A percentile compares a stretch with the other conserved stretches of the same genome.
Evolutionary conservation across 1,140 invertebrate genomes (phyloP).

Genomic region (Andricus grossulariae): DNA sequence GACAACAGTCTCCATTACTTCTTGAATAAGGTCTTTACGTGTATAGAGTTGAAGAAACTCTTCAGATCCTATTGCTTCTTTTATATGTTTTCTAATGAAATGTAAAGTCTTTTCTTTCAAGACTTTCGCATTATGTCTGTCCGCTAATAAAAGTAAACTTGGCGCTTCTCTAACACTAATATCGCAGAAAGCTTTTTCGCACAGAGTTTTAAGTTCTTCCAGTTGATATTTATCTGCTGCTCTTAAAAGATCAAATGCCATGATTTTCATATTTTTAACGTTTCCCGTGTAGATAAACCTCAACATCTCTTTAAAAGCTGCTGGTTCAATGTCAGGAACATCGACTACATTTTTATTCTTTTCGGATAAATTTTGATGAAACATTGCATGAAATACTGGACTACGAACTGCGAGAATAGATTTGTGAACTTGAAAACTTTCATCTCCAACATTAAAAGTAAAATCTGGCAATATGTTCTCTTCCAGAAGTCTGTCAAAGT

Average conservation of each 20-base stretch:
- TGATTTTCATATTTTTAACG: constrained; percentile 27
- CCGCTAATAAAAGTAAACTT: constrained; percentile 15
- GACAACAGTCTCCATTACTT: constrained; percentile 3
- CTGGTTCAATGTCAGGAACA: constrained; percentile 10
- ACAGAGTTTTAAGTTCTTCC: constrained; percentile 31
- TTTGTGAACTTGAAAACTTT: constrained; percentile 6
- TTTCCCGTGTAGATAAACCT: constrained; percentile 27
- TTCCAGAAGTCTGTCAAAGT: neutral
- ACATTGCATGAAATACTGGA: constrained; percentile 35
- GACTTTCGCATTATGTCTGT: constrained; percentile 2
- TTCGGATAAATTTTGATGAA: constrained; percentile 17
- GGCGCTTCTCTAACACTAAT: constrained; percentile 14
- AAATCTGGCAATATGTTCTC: neutral
- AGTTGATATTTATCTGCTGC: constrained; percentile 34
- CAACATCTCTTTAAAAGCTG: neutral
- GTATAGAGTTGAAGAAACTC: constrained; percentile 11
- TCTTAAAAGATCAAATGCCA: constrained; percentile 26
- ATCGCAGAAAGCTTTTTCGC: constrained; percentile 1
- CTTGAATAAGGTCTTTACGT: constrained; percentile 8
- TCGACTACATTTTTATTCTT: neutral
- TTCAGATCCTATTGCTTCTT: constrained; percentile 21
- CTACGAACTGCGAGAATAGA: neutral
- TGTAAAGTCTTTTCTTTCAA: neutral
- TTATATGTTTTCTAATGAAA: constrained; percentile 30
- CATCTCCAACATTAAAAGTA: constrained; percentile 11